phyloP scores from a whole-genome alignment of 2,797 vertebrate species.

The Hoplostethus mediterraneus region DNA sequence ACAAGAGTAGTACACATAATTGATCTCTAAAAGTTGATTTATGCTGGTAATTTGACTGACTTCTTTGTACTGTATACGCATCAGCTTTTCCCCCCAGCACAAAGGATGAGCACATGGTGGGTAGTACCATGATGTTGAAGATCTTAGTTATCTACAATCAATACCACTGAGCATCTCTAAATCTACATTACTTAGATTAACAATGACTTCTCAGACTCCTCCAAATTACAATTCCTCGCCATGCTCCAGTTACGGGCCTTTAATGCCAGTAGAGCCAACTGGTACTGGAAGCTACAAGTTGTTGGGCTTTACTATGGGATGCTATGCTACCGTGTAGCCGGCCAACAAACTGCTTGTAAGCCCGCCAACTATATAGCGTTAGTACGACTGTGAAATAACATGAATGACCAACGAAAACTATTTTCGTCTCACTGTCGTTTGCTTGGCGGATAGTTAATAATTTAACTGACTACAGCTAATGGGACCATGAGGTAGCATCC shows the following conservation, averaged over 20 bases:
- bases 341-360: background rate
- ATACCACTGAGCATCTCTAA: background rate
- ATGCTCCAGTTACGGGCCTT: background rate
- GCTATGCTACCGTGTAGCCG: background rate
- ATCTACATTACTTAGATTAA: background rate
- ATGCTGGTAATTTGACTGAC: background rate
- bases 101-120: conserved; percentile 60
- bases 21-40: background rate
- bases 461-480: accelerated
- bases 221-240: accelerated
- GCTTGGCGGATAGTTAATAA: background rate
- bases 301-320: background rate
- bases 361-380: accelerated
- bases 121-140: background rate
- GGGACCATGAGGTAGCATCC: conserved; percentile 15
- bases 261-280: accelerated
- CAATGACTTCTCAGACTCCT: too few relatives aligned
- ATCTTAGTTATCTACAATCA: conserved; percentile 25
- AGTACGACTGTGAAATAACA: too few relatives aligned
- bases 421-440: background rate
- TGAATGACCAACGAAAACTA: too few relatives aligned
- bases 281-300: too few relatives aligned
- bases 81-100: conserved; percentile 10
- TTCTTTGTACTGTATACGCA: background rate
- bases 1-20: too few relatives aligned